A percentile compares a stretch with the other conserved stretches of the same genome.
phyloP scores from a whole-genome alignment of 2,113 vertebrate species.

The Aix galericulata region DNA sequence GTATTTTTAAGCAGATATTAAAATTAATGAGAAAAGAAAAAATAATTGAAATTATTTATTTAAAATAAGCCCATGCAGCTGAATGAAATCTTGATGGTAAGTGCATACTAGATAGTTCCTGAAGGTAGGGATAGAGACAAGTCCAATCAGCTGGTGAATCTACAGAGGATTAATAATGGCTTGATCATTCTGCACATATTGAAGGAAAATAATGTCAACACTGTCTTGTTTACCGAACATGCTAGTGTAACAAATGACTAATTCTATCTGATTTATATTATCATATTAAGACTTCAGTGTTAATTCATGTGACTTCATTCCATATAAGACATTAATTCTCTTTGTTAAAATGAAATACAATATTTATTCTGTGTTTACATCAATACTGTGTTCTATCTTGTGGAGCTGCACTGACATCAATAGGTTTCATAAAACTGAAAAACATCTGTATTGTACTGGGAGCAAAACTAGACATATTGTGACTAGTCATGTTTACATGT shows the following conservation, averaged over 20 bases:
- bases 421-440: not conserved
- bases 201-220: not conserved
- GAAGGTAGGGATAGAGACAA: not conserved
- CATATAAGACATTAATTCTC: too few relatives aligned
- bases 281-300: not conserved
- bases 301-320: not conserved
- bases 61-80: not conserved
- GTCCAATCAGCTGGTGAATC: not conserved
- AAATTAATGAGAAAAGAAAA: not conserved
- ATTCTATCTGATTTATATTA: not conserved
- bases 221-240: not conserved
- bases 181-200: not conserved
- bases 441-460: accelerated
- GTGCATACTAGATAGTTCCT: not conserved
- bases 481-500: not conserved
- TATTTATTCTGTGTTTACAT: accelerated
- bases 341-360: not conserved
- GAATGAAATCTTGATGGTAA: not conserved
- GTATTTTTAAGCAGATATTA: not conserved
- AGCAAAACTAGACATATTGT: not conserved
- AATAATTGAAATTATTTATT: not conserved
- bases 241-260: accelerated
- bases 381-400: accelerated
- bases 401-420: not conserved
- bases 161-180: not conserved